Evolutionary conservation across 2,888 invertebrate genomes (phyloP).

Genomic region (Halictus quadricinctus): DNA sequence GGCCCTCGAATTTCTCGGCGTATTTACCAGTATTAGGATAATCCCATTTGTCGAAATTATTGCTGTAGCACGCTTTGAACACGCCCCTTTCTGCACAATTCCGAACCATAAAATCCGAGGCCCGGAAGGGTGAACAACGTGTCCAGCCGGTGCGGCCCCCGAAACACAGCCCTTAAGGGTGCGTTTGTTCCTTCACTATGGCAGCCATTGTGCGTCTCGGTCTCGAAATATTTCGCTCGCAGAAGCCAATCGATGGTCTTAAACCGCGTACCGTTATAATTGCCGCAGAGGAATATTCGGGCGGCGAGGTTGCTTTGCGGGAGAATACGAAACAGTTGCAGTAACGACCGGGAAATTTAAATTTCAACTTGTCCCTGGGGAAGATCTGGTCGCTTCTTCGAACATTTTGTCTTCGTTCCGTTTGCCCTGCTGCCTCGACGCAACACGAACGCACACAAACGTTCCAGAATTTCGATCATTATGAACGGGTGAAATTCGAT

Average conservation of each 20-base stretch:
- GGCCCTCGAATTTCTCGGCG: conserved; percentile 58
- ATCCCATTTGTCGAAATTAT: conserved; percentile 71
- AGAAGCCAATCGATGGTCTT: conserved; percentile 52
- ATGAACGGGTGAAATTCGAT: not conserved
- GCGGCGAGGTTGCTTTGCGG: conserved; percentile 17
- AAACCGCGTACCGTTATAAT: conserved; percentile 60
- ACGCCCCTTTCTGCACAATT: conserved; percentile 27
- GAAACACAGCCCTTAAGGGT: conserved; percentile 44
- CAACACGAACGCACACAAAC: too few species aligned
- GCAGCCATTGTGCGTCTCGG: conserved; percentile 27
- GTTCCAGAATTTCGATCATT: not conserved
- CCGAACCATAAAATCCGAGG: conserved; percentile 2
- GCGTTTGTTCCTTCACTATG: conserved; percentile 54
- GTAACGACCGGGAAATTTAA: conserved; percentile 60
- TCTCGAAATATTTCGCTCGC: conserved; percentile 29
- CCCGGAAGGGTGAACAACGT: conserved; percentile 42
- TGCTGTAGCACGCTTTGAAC: conserved; percentile 19
- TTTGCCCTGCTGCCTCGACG: conserved; percentile 5
- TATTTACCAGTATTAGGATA: conserved; percentile 74
- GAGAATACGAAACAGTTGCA: conserved; percentile 29
- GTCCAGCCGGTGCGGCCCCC: conserved; percentile 48
- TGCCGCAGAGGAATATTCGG: conserved; percentile 7
- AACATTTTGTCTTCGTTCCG: conserved; percentile 53
- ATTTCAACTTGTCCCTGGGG: conserved; percentile 21
- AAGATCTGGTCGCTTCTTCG: conserved; percentile 4